Evolutionary conservation across 2,113 vertebrate genomes (phyloP), one percentile per base, ranked within the genome.

Genomic region (Gavialis gangeticus): DNA sequence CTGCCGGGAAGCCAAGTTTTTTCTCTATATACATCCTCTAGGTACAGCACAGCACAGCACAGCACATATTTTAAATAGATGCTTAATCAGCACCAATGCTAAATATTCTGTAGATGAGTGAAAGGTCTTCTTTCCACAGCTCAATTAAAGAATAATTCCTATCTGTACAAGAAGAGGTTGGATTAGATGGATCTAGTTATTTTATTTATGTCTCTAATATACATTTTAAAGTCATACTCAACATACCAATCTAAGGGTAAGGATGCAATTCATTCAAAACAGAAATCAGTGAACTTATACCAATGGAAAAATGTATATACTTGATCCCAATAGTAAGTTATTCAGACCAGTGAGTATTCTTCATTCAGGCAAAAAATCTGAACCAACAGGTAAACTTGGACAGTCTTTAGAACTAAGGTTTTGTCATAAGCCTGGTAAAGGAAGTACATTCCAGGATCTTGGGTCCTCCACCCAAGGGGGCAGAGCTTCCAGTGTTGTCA

Each of bases 321-420:
- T 0, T 25, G 18, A 37, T 54, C 17, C 34, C n/a, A 67, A 3
- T 4, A 25, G 6, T 8, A 64, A 58, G 2, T 17, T 60, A 18
- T 22, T 62, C 16, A 4, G 18, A 6, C 3, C 22, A 24, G 12
- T 57, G 27, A 22, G 22, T 19, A 46, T 14, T 63, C 46, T 66
- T 66, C 6, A 21, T 28, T 60, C 21, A 3, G 17, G 14, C n/a
- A 37, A 34, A 62, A 27, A 71, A 4, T 12, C 11, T 1, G 15
- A 11, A 22, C 2, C 27, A 21, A 7, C 4, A 2, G 4, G 0
- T 0, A 1, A 22, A 16, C 24, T 56, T 3, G 2, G 27, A 16
- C 30, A 71, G 21, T 30, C n/a, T 67, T 67, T 10, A 67, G 66
- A 30, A 46, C 17, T 10, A 56, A 2, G 1, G 5, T 56, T 64